Percentiles rank a stretch among this genome's conserved stretches.
Conservation (phyloP, 1,140 invertebrate genomes). For the Druon quercuslanigerum region DNA sequence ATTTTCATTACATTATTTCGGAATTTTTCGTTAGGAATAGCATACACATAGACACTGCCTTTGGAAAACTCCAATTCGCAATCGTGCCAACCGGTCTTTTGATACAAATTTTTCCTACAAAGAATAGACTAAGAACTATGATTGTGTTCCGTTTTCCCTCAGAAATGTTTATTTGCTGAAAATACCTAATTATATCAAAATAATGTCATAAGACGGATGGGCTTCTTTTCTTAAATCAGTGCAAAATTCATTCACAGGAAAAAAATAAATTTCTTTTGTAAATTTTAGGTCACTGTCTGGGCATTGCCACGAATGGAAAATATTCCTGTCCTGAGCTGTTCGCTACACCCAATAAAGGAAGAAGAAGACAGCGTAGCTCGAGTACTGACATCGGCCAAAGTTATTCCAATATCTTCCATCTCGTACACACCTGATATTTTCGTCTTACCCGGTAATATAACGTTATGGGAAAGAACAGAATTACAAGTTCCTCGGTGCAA, state of each 20-base stretch:
- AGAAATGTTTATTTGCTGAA: too few species aligned
- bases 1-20: too few species aligned
- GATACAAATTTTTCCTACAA: too few species aligned
- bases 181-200: too few species aligned
- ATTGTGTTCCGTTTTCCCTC: too few species aligned
- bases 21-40: too few species aligned
- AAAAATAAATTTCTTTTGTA: slow-evolving; percentile 1
- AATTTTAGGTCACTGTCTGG: slow-evolving; percentile 79
- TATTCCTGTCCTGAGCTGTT: slow-evolving; percentile 79
- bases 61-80: too few species aligned
- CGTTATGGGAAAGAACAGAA: background rate
- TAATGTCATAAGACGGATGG: too few species aligned
- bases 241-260: background rate
- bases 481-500: background rate
- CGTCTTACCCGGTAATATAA: slow-evolving; percentile 63
- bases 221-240: too few species aligned
- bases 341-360: slow-evolving; percentile 70
- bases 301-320: slow-evolving; percentile 82
- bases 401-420: slow-evolving; percentile 55
- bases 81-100: too few species aligned
- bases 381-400: slow-evolving; percentile 69
- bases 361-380: slow-evolving; percentile 66
- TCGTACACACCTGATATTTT: slow-evolving; percentile 54
- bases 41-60: too few species aligned
- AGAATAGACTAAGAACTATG: too few species aligned